Evolutionary conservation across 2,888 invertebrate genomes (phyloP), one percentile per base, ranked within the genome.

Genomic region (Euplexia lucipara): DNA sequence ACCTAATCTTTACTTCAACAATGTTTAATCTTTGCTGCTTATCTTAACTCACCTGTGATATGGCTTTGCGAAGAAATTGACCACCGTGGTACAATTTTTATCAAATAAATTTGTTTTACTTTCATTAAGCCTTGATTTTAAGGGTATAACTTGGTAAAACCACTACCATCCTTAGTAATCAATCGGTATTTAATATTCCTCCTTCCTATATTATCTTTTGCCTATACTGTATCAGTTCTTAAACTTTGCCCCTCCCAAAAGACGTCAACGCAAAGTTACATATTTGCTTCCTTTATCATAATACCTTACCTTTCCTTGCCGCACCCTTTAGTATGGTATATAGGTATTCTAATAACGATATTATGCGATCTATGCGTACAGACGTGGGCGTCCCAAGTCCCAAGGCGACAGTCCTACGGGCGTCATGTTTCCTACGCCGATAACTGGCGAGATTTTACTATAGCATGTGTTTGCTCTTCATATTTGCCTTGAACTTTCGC

Each of bases 371-470:
- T 61, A 49, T 37, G 22, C 35, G 22, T 6, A 26, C n/a, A 41
- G n/a, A 37, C 53, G 72, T 76, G 42, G 72, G 72, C 39, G 76
- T 63, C 20, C 37, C 37, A 20, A 70, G 76, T 63, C 20, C 37
- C 37, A 20, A 70, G 76, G 70, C 70, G 64, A 63, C 72, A 51
- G 58, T 51, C 45, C 12, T 59, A 30, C 54, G 42, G 60, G 66
- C 77, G 65, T 60, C 66, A 71, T 53, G 35, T 45, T 58, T 59
- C 47, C 45, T 64, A 58, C 20, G 34, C 9, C 41, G n/a, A 47
- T 34, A 75, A 14, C 37, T 56, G 22, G 39, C 32, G 7, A 32
- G 14, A 39, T 30, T 41, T 39, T 45, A 47, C 41, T 39, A 30
- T 9, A 20, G 12, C 54, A 42, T 58, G 35, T 70, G 58, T 68